A percentile compares a stretch with the other conserved stretches of the same genome.
phyloP scores from a whole-genome alignment of 2,113 vertebrate species.

The Halcyon malimbica region DNA sequence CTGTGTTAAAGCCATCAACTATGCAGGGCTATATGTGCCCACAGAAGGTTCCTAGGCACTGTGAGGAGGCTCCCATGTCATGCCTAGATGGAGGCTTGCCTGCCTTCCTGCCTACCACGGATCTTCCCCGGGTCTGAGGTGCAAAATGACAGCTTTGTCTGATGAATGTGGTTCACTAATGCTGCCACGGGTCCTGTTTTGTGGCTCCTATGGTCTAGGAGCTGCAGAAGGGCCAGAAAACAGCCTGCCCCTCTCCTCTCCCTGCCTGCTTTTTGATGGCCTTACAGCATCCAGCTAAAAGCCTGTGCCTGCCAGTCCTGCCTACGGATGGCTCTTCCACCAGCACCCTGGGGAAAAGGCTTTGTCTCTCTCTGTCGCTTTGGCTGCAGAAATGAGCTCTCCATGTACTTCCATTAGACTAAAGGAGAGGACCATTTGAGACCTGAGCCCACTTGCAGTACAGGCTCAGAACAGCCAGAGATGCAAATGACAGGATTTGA shows the following conservation, averaged over 20 bases:
- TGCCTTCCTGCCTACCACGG: background rate
- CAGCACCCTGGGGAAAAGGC: background rate
- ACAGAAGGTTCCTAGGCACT: background rate
- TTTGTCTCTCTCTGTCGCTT: background rate
- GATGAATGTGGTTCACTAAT: background rate
- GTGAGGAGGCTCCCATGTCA: background rate
- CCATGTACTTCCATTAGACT: background rate
- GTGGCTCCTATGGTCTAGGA: background rate
- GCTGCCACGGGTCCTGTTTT: background rate
- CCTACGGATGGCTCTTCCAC: background rate
- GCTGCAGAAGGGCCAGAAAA: background rate
- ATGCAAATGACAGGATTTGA: background rate
- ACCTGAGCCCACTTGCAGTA: background rate
- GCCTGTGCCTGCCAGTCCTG: background rate
- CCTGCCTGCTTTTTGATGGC: background rate
- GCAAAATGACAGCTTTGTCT: background rate
- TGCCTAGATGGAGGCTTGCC: background rate
- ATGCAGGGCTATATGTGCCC: fast-evolving
- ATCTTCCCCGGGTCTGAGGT: background rate
- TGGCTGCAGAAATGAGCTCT: background rate
- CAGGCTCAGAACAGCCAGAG: background rate
- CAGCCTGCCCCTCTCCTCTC: background rate
- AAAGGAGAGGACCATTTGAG: background rate
- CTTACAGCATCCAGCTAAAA: background rate
- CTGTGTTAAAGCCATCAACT: background rate